phyloP scores from a whole-genome alignment of 1,140 invertebrate species.

The Meloidogyne floridensis region DNA sequence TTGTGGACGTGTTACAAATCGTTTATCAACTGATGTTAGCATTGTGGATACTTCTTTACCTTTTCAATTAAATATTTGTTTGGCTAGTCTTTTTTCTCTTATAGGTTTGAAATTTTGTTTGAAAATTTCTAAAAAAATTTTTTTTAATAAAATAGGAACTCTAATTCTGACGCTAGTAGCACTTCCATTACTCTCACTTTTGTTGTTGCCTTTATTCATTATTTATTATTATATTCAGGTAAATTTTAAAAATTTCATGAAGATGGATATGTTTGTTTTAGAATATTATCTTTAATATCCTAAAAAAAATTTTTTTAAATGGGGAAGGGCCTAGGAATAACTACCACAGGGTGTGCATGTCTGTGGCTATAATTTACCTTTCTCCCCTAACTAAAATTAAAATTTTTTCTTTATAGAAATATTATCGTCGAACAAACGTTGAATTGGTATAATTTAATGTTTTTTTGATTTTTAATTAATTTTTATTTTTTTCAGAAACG shows the following conservation, averaged over 20 bases:
- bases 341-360: too few species aligned
- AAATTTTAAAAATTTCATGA: conserved; percentile 7
- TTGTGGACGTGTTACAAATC: conserved; percentile 84
- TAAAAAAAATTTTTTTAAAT: too few species aligned
- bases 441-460: conserved; percentile 72
- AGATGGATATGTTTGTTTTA: too few species aligned
- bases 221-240: conserved; percentile 60
- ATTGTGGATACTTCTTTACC: conserved; percentile 90
- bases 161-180: conserved; percentile 83
- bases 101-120: conserved; percentile 56
- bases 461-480: not conserved
- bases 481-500: conserved; percentile 71
- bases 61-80: conserved; percentile 89
- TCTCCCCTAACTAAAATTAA: too few species aligned
- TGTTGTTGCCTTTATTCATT: conserved; percentile 52
- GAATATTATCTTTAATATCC: too few species aligned
- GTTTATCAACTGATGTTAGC: conserved; percentile 93
- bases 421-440: conserved; percentile 79
- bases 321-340: too few species aligned
- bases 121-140: not conserved
- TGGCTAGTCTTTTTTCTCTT: conserved; percentile 82
- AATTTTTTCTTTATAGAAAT: conserved; percentile 64
- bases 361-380: too few species aligned
- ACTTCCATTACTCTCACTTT: conserved; percentile 78
- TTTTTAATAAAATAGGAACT: conserved; percentile 70